Evolutionary conservation across 2,113 vertebrate genomes (phyloP).

Genomic region (Cochlearius cochlearius): DNA sequence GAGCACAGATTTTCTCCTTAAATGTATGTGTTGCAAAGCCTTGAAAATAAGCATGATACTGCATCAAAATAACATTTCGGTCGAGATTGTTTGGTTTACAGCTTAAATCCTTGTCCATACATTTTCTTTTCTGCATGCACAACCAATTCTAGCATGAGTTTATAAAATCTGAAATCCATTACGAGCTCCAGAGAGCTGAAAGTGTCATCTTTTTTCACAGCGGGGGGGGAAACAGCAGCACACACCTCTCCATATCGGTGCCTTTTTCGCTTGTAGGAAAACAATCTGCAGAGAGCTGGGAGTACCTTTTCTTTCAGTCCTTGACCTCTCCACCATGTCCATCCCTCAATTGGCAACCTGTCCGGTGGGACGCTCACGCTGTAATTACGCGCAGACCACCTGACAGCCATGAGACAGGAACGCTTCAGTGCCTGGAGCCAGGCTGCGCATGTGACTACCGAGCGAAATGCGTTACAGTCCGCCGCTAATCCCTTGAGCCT

Average conservation of each 20-base stretch:
- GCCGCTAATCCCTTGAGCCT: conserved; percentile 26
- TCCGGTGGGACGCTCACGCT: rapidly evolving
- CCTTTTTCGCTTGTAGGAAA: not conserved
- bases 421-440: not conserved
- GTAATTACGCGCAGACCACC: not conserved
- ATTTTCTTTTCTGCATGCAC: not conserved
- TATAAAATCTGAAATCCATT: conserved; percentile 2
- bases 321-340: not conserved
- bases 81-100: not conserved
- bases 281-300: not conserved
- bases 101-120: not conserved
- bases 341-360: not conserved
- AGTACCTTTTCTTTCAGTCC: not conserved
- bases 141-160: not conserved
- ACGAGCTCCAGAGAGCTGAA: not conserved
- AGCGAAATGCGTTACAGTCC: not conserved
- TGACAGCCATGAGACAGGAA: conserved; percentile 34
- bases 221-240: not conserved
- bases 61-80: not conserved
- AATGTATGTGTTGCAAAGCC: not conserved
- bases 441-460: not conserved
- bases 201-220: not conserved
- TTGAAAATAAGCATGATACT: not conserved
- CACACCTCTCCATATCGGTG: not conserved
- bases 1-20: not conserved